phyloP scores from a whole-genome alignment of 2,888 invertebrate genomes.

The Cataglyphis albicans region DNA sequence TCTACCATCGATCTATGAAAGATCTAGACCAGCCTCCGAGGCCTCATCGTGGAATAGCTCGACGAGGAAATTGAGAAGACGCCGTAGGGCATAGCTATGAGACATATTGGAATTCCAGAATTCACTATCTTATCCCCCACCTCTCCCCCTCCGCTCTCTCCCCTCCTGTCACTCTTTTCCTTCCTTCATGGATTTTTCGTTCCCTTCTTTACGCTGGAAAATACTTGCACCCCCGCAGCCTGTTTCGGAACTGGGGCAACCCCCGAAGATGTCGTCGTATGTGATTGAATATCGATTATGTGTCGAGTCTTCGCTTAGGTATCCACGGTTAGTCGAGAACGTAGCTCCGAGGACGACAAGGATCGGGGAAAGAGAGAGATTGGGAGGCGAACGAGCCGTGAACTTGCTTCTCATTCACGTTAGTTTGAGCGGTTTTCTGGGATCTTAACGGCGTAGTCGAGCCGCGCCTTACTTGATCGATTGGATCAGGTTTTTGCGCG shows the following conservation, averaged over 20 bases:
- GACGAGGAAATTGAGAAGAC: constrained; percentile 63
- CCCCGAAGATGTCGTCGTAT: constrained; percentile 71
- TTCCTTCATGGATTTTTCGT: constrained; percentile 16
- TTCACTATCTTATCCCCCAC: constrained; percentile 52
- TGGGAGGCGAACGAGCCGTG: constrained; percentile 50
- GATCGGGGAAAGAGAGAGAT: constrained; percentile 49
- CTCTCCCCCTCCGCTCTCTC: not conserved
- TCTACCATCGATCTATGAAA: not conserved
- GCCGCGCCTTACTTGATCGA: constrained; percentile 33
- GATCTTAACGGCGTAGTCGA: constrained; percentile 33
- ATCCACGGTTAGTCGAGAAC: constrained; percentile 63
- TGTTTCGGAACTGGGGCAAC: constrained; percentile 70
- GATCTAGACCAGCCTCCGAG: constrained; percentile 30
- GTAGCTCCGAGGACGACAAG: constrained; percentile 42
- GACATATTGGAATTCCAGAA: constrained; percentile 70
- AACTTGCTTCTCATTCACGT: constrained; percentile 48
- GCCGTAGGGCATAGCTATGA: constrained; percentile 57
- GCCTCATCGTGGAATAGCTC: constrained; percentile 33
- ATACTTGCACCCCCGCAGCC: constrained; percentile 43
- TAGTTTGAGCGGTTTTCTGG: constrained; percentile 47
- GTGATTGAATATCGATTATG: constrained; percentile 81
- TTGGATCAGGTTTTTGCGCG: constrained; percentile 19
- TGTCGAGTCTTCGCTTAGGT: constrained; percentile 66
- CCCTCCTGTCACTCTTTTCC: not conserved
- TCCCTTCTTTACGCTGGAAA: constrained; percentile 47